These are phyloP conservation scores for Vanacampus margaritifer DNA, from an alignment of 2,113 vertebrate genomes.

Conservation along the genomic window DNA sequence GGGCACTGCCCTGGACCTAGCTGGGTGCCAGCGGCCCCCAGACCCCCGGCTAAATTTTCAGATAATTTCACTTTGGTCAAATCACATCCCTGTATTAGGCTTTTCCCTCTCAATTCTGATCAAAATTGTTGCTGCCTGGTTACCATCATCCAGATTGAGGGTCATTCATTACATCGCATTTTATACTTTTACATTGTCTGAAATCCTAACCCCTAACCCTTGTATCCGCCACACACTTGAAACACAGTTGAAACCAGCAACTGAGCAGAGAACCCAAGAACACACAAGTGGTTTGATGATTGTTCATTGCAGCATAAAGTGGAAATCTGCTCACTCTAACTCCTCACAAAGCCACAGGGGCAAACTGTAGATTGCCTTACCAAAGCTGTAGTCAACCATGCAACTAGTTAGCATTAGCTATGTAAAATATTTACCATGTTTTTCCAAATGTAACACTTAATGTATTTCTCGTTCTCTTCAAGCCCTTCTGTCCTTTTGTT, in stretches of 20 bases:
- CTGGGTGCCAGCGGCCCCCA: too few species aligned
- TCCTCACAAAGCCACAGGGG: slow-evolving; percentile 54
- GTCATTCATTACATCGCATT: not conserved
- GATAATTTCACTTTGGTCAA: too few species aligned
- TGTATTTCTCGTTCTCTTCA: slow-evolving; percentile 22
- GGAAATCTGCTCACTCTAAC: slow-evolving; percentile 67
- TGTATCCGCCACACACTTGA: slow-evolving; percentile 20
- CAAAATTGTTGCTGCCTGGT: not conserved
- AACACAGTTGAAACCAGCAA: slow-evolving; percentile 21
- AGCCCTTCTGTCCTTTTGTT: slow-evolving; percentile 33
- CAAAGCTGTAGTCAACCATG: slow-evolving; percentile 35
- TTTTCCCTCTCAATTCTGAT: not conserved
- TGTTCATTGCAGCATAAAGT: slow-evolving; percentile 67
- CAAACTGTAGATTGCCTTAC: slow-evolving; percentile 25
- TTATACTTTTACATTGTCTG: not conserved
- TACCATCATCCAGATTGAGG: not conserved
- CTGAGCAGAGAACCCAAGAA: slow-evolving; percentile 47
- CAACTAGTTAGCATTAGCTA: slow-evolving; percentile 3
- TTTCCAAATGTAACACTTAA: slow-evolving; percentile 11
- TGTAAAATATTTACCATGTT: not conserved
- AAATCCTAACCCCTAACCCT: slow-evolving; percentile 25
- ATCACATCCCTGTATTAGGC: too few species aligned
- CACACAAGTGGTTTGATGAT: slow-evolving; percentile 65
- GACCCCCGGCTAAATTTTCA: too few species aligned
- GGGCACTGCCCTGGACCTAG: too few species aligned